These are phyloP conservation scores for Chauna torquata DNA, from an alignment of 2,113 vertebrate genomes.

Conservation along the genomic window DNA sequence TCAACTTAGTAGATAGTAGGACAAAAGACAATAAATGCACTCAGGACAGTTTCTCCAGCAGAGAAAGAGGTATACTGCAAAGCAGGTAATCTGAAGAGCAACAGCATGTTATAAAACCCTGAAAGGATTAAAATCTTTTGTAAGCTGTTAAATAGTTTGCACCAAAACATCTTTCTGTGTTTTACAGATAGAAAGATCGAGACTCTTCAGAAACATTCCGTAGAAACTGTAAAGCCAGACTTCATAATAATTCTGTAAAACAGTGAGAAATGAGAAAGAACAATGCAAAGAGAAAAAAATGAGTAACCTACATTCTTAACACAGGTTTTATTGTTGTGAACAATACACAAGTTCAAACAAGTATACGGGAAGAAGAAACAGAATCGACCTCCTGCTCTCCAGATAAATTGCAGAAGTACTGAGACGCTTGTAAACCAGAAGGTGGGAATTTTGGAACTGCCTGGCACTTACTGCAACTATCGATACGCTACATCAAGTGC, in stretches of 20 bases:
- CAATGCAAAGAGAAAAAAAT: not conserved
- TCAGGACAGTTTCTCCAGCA: not conserved
- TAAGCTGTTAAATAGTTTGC: not conserved
- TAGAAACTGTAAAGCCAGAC: not conserved
- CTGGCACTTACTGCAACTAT: not conserved
- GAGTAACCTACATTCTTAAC: not conserved
- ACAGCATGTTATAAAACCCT: not conserved
- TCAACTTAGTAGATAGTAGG: not conserved
- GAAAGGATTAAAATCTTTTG: not conserved
- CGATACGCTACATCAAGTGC: not conserved
- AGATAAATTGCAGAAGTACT: not conserved
- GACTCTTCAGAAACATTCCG: not conserved
- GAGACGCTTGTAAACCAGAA: not conserved
- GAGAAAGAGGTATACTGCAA: not conserved
- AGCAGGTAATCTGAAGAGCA: not conserved
- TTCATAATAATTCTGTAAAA: not conserved
- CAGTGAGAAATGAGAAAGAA: not conserved
- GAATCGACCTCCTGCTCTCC: not conserved
- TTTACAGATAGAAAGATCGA: not conserved
- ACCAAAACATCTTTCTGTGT: not conserved
- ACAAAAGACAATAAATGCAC: not conserved
- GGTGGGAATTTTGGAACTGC: not conserved
- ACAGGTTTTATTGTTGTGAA: not conserved
- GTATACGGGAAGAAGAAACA: not conserved
- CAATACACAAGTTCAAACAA: not conserved